Conservation (phyloP, 2,888 invertebrate species). For the Pollenia amentaria region DNA sequence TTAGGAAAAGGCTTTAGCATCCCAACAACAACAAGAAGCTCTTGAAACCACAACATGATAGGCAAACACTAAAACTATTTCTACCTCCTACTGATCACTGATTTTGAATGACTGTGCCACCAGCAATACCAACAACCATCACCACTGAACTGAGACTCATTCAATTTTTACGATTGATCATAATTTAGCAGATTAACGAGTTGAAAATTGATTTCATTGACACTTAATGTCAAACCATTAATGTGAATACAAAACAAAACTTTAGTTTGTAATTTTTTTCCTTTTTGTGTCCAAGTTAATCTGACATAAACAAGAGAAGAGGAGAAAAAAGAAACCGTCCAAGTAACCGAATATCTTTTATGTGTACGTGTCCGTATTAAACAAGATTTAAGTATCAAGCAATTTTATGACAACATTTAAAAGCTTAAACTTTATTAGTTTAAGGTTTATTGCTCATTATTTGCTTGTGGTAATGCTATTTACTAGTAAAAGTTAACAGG, state of each 20-base stretch:
- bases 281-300: conserved; percentile 23
- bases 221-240: conserved; percentile 79
- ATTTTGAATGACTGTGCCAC: conserved; percentile 39
- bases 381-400: conserved; percentile 53
- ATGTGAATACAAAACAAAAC: conserved; percentile 69
- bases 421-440: conserved; percentile 67
- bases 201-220: conserved; percentile 82
- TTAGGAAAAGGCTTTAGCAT: conserved; percentile 35
- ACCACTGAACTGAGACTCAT: not conserved
- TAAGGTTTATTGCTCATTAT: conserved; percentile 29
- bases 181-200: conserved; percentile 83
- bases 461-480: conserved; percentile 30
- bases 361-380: conserved; percentile 37
- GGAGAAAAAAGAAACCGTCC: not conserved
- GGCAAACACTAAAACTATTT: not conserved
- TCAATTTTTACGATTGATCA: conserved; percentile 75
- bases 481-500: not conserved
- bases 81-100: conserved; percentile 53
- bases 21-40: conserved; percentile 40
- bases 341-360: conserved; percentile 38
- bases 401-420: conserved; percentile 65
- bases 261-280: conserved; percentile 26
- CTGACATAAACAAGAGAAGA: conserved; percentile 35
- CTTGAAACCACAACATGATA: conserved; percentile 35
- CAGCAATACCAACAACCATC: conserved; percentile 11